phyloP scores from a whole-genome alignment of 2,888 invertebrate species.

The Mycalesis mineus region DNA sequence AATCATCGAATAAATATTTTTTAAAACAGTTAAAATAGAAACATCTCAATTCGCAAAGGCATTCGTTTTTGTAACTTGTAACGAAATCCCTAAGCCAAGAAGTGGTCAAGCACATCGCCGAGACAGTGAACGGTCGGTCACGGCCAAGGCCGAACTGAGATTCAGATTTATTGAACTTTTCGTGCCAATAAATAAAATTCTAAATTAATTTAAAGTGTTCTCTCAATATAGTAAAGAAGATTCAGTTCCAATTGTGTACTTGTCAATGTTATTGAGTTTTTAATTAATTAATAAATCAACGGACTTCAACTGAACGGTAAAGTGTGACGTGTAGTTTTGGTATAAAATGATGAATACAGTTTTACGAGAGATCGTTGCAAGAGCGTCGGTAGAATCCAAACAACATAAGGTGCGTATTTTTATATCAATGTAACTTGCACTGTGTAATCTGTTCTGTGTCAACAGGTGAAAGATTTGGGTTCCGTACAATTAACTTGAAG shows the following conservation, averaged over 20 bases:
- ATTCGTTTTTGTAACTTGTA: constrained; percentile 39
- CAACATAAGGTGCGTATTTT: constrained; percentile 54
- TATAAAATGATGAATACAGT: constrained; percentile 63
- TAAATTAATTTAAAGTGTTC: constrained; percentile 38
- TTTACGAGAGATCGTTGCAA: constrained; percentile 64
- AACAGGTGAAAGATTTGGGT: no score
- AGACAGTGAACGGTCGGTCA: constrained; percentile 72
- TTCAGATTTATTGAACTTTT: constrained; percentile 40
- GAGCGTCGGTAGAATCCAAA: constrained; percentile 57
- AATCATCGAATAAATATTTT: background rate
- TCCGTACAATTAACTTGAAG: no score
- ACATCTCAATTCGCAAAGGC: constrained; percentile 14
- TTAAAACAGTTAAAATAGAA: background rate
- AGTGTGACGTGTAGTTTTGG: constrained; percentile 37
- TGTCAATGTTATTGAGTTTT: background rate
- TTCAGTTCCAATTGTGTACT: background rate
- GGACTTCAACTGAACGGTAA: background rate
- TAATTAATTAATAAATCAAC: background rate
- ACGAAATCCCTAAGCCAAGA: constrained; percentile 30
- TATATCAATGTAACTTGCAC: background rate
- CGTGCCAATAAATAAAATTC: constrained; percentile 38
- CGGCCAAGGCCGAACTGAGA: constrained; percentile 66
- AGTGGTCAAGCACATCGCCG: constrained; percentile 58
- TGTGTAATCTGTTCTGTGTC: no score
- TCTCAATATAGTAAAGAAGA: constrained; percentile 35